Evolutionary conservation across 2,797 vertebrate species (phyloP), one percentile per base, ranked within the genome.

Genomic region (Falco rusticolus): DNA sequence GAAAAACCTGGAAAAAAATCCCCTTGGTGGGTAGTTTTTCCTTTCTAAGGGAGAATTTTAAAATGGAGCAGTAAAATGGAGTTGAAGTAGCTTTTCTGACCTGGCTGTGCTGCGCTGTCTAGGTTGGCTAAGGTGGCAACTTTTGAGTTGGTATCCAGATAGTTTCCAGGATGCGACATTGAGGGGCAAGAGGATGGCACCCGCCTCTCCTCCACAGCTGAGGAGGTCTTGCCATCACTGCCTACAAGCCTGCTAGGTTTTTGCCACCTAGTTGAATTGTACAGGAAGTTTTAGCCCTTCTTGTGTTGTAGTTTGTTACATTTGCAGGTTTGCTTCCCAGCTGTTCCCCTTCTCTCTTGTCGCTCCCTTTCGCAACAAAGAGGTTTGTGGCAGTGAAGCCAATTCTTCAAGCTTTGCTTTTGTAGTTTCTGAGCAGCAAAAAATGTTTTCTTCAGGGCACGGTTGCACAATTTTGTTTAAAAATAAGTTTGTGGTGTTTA

Each of bases 181-280:
- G 33, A 71, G 70, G 68, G 26, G 51, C 1, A 1, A 54, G 43
- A 48, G 64, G 61, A 81, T 5, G 4, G 64, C 54, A 54, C 7
- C 59, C 1, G 4, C 22, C 37, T 76, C 34, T 60, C 6, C 20
- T 64, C 39, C 1, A 0, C 3, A 11, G 56, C 47, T 16, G 16
- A 65, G 43, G 33, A 68, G 24, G 16, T 59, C 63, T 74, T 70
- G 20, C 28, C 5, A 10, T 29, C 37, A 13, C 37, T 26, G 47
- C 31, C 29, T 63, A 48, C 43, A 39, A 43, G 20, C 53, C 53
- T 72, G 31, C 39, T 39, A 53, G 39, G 13, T 48, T 88, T 76
- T 72, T 72, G 34, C 8, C 39, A 29, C 25, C 15, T 45, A 8
- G 29, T 16, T 77, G n/a, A 21, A 34, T 50, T 2, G 1, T 17